Evolutionary conservation across 2,113 vertebrate genomes (phyloP), one percentile per base, ranked within the genome.

Genomic region (Taurulus bubalis): DNA sequence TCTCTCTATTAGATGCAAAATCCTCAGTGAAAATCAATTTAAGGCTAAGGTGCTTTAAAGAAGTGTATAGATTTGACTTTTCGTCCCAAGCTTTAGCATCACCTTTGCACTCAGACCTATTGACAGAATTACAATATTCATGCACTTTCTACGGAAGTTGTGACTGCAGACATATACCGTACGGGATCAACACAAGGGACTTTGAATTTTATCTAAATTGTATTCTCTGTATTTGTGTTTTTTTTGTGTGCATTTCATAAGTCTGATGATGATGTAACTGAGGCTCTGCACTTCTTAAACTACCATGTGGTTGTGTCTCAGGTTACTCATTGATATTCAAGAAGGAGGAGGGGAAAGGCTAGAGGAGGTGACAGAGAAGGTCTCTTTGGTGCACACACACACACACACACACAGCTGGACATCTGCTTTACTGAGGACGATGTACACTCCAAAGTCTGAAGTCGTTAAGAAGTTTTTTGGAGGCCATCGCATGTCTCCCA

Each of bases 241-340:
- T 24, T 64, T 30, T 51, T 56, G 47, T n/a, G 51, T 76, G 34
- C 47, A 38, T 65, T 75, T 71, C 28, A 0, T 55, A n/a, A 75
- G 65, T 79, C 10, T 77, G 68, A 64, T 66, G 73, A 81, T 84
- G 82, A 85, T 58, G 67, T 90, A 84, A 87, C 36, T 30, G 71
- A 71, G 47, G 40, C 67, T 53, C 6, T 71, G 71, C 65, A 65
- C 73, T 68, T 71, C 60, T 53, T n/a, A 47, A 84, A 67, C 70
- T 55, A 47, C 45, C 55, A 34, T 76, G 73, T 75, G 82, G 86
- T 80, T 80, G 75, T 75, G 84, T 89, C 84, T 91, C 79, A 82
- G 74, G 88, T 88, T 78, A 70, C 84, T 86, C 76, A 85, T 85
- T 91, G 80, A 93, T 89, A 89, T 89, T 91, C 87, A 86, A 74